Percentiles rank a stretch among this genome's conserved stretches.
These are phyloP conservation scores for Gnathochromis pfefferi DNA, from an alignment of 2,113 vertebrate genomes.

Conservation along the genomic window DNA sequence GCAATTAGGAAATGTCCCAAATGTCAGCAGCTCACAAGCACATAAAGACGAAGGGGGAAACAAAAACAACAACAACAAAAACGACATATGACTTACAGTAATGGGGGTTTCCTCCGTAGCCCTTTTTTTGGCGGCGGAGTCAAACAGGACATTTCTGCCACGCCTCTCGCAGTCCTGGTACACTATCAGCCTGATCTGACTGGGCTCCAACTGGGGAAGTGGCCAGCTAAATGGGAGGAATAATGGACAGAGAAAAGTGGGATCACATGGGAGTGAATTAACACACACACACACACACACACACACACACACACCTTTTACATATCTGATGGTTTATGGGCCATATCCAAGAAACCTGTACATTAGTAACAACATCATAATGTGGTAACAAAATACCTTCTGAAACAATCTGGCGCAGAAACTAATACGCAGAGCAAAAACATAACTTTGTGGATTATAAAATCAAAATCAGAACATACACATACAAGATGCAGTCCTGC, in stretches of 20 bases:
- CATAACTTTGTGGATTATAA: neutral
- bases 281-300: too few species aligned
- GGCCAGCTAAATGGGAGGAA: constrained; percentile 79
- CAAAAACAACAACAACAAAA: neutral
- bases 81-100: constrained; percentile 73
- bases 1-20: neutral
- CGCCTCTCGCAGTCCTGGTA: constrained; percentile 97
- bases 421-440: neutral
- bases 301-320: neutral
- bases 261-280: neutral
- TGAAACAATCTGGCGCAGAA: neutral
- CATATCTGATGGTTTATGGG: neutral
- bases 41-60: neutral
- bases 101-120: constrained; percentile 80
- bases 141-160: constrained; percentile 94
- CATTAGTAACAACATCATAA: neutral
- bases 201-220: constrained; percentile 88
- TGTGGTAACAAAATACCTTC: neutral
- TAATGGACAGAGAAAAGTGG: neutral
- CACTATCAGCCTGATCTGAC: constrained; percentile 93
- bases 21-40: neutral
- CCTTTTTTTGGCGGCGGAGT: constrained; percentile 89
- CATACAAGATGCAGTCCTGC: neutral
- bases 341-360: neutral
- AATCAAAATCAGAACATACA: neutral